Evolutionary conservation across 2,888 invertebrate species (phyloP).

Genomic region (Diploptera punctata): DNA sequence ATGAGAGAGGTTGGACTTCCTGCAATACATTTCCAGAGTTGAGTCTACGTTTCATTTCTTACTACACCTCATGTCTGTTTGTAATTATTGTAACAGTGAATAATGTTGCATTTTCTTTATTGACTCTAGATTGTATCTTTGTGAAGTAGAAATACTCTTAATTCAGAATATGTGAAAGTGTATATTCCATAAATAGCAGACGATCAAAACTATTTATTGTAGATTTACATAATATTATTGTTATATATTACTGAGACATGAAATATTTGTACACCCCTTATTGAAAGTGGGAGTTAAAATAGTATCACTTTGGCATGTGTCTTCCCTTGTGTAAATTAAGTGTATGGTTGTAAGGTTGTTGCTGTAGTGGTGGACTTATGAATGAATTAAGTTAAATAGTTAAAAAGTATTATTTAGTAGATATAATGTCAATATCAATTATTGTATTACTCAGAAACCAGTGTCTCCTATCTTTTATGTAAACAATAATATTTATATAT

Average conservation of each 20-base stretch:
- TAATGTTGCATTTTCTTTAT: neutral
- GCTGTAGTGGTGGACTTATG: neutral
- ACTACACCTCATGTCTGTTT: too few relatives aligned
- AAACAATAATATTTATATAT: constrained; percentile 4
- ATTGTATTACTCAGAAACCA: neutral
- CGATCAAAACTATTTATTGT: neutral
- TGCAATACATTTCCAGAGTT: neutral
- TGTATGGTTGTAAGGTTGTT: constrained; percentile 4
- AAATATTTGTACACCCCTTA: too few relatives aligned
- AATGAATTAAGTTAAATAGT: neutral
- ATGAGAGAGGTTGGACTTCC: neutral
- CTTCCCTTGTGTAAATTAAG: neutral
- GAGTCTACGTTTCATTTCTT: too few relatives aligned
- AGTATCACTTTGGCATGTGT: constrained; percentile 4
- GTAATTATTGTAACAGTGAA: too few relatives aligned
- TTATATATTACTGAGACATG: too few relatives aligned
- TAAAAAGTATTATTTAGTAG: too few relatives aligned
- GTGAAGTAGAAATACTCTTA: neutral
- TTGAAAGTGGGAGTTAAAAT: neutral
- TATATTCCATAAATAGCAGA: neutral
- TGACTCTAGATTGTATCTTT: neutral
- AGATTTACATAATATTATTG: too few relatives aligned
- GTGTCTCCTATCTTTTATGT: neutral
- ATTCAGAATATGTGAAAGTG: neutral
- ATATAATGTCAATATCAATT: constrained; percentile 8